Conservation (phyloP, 2,113 vertebrate genomes). For the Columbina picui region DNA sequence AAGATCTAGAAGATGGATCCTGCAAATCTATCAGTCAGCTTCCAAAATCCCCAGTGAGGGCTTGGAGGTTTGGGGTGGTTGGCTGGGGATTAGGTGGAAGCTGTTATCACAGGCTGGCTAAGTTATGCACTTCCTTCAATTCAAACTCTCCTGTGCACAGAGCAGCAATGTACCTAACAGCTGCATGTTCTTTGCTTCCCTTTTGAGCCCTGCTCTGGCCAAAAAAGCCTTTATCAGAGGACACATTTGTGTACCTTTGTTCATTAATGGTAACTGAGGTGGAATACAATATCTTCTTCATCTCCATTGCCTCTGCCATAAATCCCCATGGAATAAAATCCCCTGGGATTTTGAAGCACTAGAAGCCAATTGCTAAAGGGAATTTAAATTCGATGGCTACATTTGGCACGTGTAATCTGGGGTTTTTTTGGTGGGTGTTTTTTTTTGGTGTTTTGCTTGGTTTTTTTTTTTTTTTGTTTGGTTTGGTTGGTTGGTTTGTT, state of each 20-base stretch:
- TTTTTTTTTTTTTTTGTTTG: too few species aligned
- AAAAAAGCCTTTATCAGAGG: slow-evolving; percentile 34
- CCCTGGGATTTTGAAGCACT: background rate
- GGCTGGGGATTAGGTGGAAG: slow-evolving; percentile 2
- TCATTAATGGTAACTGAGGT: background rate
- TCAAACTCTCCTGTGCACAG: background rate
- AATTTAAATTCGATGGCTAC: background rate
- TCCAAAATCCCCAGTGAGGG: background rate
- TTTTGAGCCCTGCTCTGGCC: background rate
- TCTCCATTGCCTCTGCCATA: background rate
- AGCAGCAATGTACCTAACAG: background rate
- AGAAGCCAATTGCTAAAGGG: background rate
- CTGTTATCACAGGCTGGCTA: background rate
- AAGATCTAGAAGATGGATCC: background rate
- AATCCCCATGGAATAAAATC: background rate
- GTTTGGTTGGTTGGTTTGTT: too few species aligned
- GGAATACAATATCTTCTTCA: background rate
- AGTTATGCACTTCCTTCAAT: slow-evolving; percentile 51
- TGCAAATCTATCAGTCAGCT: background rate
- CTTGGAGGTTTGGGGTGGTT: background rate
- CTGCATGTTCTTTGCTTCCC: background rate
- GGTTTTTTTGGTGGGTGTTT: too few species aligned
- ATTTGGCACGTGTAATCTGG: background rate
- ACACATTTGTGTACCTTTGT: background rate
- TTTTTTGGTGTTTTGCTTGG: background rate